phyloP scores from a whole-genome alignment of 2,888 invertebrate species.

The Cerceris ruficornis region DNA sequence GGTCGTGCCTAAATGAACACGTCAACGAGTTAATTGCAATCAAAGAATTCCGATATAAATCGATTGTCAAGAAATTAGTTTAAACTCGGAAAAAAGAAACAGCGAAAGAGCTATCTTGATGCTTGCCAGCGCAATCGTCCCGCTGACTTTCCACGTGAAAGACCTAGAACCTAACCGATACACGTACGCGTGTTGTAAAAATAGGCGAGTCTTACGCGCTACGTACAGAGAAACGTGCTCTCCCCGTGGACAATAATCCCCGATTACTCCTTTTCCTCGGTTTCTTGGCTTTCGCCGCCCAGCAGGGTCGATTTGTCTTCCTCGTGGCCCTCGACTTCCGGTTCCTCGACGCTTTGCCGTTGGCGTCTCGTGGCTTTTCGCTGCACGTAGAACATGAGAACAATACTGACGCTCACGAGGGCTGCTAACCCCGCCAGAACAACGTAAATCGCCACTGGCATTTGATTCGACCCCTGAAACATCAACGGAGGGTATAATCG shows the following conservation, averaged over 20 bases:
- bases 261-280: slow-evolving; percentile 71
- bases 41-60: too few species aligned
- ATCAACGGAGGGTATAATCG: not conserved
- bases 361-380: slow-evolving; percentile 63
- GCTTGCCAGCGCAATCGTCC: slow-evolving; percentile 10
- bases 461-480: slow-evolving; percentile 49
- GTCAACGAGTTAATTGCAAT: too few species aligned
- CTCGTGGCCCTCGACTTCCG: slow-evolving; percentile 68
- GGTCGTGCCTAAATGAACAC: too few species aligned
- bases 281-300: slow-evolving; percentile 68
- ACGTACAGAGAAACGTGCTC: slow-evolving; percentile 32
- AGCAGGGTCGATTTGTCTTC: slow-evolving; percentile 73
- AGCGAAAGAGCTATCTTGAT: not conserved
- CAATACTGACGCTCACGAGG: slow-evolving; percentile 51
- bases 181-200: slow-evolving; percentile 58
- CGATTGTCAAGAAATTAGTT: too few species aligned
- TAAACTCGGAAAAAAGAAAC: too few species aligned
- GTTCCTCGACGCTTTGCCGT: slow-evolving; percentile 67
- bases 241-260: slow-evolving; percentile 13
- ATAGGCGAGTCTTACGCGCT: slow-evolving; percentile 63
- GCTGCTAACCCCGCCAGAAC: slow-evolving; percentile 51
- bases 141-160: slow-evolving; percentile 27
- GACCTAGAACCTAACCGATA: slow-evolving; percentile 51
- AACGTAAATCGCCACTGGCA: slow-evolving; percentile 56
- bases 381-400: slow-evolving; percentile 65